phyloP scores from a whole-genome alignment of 2,888 invertebrate species.

The Pseudanteris insignis region DNA sequence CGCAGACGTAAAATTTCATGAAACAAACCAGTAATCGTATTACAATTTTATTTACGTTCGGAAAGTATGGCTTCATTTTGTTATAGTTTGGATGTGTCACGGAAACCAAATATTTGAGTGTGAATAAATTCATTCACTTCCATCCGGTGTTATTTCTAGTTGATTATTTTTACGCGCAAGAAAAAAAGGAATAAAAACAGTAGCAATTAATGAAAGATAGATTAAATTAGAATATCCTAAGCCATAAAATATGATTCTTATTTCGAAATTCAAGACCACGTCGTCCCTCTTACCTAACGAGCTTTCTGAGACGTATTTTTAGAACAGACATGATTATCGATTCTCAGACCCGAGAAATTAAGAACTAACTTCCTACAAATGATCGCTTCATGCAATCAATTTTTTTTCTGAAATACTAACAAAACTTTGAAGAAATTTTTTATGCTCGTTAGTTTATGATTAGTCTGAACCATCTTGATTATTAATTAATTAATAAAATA shows the following conservation, averaged over 20 bases:
- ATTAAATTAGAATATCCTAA: slow-evolving; percentile 13
- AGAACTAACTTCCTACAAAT: background rate
- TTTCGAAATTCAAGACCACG: slow-evolving; percentile 32
- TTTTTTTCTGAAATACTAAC: too few relatives aligned
- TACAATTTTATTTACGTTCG: background rate
- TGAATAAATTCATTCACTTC: too few relatives aligned
- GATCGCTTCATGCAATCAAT: slow-evolving; percentile 1
- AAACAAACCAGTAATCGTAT: slow-evolving; percentile 1
- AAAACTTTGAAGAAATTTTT: too few relatives aligned
- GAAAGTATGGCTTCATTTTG: slow-evolving; percentile 14
- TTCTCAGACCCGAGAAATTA: slow-evolving; percentile 10
- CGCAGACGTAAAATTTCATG: background rate
- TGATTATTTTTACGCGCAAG: too few relatives aligned
- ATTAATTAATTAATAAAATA: too few relatives aligned
- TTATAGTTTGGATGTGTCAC: too few relatives aligned
- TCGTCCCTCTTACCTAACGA: slow-evolving; percentile 24
- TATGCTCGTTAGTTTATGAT: too few relatives aligned
- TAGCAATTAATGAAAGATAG: too few relatives aligned
- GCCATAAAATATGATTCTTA: slow-evolving; percentile 28
- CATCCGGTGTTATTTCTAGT: too few relatives aligned
- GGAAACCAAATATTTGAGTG: too few relatives aligned
- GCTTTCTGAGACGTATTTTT: slow-evolving; percentile 33
- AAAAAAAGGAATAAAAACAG: too few relatives aligned
- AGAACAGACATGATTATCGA: slow-evolving; percentile 28
- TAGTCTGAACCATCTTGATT: too few relatives aligned